Evolutionary conservation across 2,888 invertebrate species (phyloP).

Genomic region (Drosophila picticornis): DNA sequence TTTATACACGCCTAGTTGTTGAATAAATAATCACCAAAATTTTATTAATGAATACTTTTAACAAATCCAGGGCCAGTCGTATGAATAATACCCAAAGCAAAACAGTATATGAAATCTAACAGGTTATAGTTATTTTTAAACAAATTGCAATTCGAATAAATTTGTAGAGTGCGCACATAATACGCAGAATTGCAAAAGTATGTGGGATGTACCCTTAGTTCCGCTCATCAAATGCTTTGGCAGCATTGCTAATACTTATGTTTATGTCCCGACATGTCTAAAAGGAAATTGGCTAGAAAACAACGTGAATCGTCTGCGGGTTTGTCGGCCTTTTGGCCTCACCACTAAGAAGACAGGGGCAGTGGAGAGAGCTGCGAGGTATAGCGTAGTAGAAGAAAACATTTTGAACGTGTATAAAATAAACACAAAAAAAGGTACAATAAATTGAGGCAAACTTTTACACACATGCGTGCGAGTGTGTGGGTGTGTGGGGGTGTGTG

Average conservation of each 20-base stretch:
- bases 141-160: conserved; percentile 17
- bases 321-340: conserved; percentile 51
- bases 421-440: conserved; percentile 75
- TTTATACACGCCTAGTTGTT: conserved; percentile 35
- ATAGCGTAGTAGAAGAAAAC: conserved; percentile 59
- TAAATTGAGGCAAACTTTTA: conserved; percentile 73
- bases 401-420: conserved; percentile 69
- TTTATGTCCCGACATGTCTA: conserved; percentile 71
- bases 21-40: conserved; percentile 45
- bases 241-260: conserved; percentile 52
- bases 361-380: neutral
- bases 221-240: conserved; percentile 50
- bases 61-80: neutral
- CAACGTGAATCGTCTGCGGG: conserved; percentile 47
- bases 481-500: conserved; percentile 23
- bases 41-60: conserved; percentile 8
- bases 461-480: conserved; percentile 18
- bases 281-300: conserved; percentile 74
- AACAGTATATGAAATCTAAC: conserved; percentile 19
- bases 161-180: conserved; percentile 9
- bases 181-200: conserved; percentile 7
- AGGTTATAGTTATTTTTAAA: conserved; percentile 26
- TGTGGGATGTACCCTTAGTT: conserved; percentile 32
- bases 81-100: conserved; percentile 29
- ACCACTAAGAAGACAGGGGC: neutral